Conservation (phyloP, 2,797 vertebrate species). For the Epinephelus malabaricus region DNA sequence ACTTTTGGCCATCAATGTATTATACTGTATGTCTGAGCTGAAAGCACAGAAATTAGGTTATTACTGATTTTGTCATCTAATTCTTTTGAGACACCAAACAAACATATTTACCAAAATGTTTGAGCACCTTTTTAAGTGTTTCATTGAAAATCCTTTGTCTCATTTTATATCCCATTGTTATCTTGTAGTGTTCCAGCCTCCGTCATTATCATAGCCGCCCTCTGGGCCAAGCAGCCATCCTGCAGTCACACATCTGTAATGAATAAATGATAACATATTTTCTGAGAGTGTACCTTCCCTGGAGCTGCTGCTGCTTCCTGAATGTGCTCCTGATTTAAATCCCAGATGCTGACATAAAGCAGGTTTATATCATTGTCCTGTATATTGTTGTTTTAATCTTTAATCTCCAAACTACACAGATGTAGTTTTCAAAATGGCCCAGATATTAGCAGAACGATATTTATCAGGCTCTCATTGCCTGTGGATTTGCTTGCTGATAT, state of each 20-base stretch:
- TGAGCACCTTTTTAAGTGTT: background rate
- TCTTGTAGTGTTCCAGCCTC: conserved; percentile 2
- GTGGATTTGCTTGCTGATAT: conserved; percentile 8
- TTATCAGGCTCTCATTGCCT: background rate
- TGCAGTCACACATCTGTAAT: conserved; percentile 65
- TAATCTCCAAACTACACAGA: conserved; percentile 38
- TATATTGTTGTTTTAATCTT: conserved; percentile 53
- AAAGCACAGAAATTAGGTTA: background rate
- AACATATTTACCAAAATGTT: background rate
- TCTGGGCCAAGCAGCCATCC: conserved; percentile 35
- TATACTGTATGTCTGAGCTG: background rate
- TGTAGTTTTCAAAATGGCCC: conserved; percentile 18
- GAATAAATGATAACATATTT: conserved; percentile 67
- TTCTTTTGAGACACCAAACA: background rate
- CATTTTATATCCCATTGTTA: background rate
- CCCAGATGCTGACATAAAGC: conserved; percentile 20
- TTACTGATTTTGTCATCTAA: background rate
- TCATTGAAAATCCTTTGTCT: conserved; percentile 27
- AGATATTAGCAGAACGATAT: conserved; percentile 22
- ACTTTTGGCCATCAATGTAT: background rate
- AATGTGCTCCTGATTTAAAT: conserved; percentile 26
- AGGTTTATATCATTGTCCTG: conserved; percentile 27
- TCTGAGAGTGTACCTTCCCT: conserved; percentile 22
- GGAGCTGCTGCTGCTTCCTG: conserved; percentile 40
- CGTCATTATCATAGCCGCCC: conserved; percentile 44